Conservation (phyloP, 2,113 vertebrate genomes). For the Sterna hirundo region DNA sequence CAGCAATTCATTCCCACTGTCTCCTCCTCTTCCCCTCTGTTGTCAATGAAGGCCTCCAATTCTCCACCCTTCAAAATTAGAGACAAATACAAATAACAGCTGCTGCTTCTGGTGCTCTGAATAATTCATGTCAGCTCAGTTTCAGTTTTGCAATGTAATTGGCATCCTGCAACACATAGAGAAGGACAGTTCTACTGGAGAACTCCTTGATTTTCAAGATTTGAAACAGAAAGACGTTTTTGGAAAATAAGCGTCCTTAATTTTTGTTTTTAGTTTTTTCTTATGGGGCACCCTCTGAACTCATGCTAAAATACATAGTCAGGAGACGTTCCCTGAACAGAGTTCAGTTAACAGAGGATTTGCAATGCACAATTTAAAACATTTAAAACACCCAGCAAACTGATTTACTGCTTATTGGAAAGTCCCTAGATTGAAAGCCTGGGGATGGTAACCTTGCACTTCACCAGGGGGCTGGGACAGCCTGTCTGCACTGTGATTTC, state of each 20-base stretch:
- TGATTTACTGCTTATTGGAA: neutral
- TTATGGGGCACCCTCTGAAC: neutral
- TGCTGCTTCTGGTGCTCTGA: conserved; percentile 61
- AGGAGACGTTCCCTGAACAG: neutral
- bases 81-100: conserved; percentile 57
- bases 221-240: neutral
- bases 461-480: neutral
- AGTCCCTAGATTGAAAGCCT: neutral
- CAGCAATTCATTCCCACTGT: conserved; percentile 28
- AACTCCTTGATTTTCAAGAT: neutral
- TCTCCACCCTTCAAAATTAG: conserved; percentile 54
- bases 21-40: conserved; percentile 21
- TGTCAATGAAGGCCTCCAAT: conserved; percentile 16
- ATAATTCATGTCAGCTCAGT: conserved; percentile 58
- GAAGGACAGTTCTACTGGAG: neutral
- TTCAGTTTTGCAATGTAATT: neutral
- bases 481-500: neutral
- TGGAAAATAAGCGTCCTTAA: neutral
- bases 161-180: neutral
- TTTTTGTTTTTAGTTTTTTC: neutral
- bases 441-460: neutral
- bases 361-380: neutral
- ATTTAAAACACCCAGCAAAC: neutral
- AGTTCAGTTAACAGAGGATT: neutral
- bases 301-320: neutral